These are phyloP conservation scores for Amblyjoppa fuscipennis DNA, from an alignment of 2,888 invertebrate genomes.

Conservation along the genomic window DNA sequence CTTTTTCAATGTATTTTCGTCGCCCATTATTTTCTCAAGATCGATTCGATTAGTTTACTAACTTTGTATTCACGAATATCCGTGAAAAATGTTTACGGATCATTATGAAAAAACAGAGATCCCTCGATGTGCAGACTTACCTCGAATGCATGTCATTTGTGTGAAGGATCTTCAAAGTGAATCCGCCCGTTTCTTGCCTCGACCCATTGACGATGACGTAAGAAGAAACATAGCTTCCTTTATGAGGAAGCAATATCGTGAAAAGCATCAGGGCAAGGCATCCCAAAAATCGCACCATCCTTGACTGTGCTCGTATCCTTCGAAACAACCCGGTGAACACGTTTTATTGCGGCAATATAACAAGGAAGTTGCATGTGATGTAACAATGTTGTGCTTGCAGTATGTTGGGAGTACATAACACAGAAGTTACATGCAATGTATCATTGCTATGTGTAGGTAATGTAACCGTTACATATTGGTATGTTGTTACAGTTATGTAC, in stretches of 20 bases:
- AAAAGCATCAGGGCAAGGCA: conserved; percentile 37
- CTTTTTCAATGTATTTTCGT: too few relatives aligned
- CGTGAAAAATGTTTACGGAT: too few relatives aligned
- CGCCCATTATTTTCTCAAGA: too few relatives aligned
- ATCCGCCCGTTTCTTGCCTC: conserved; percentile 79
- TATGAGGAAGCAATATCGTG: conserved; percentile 6
- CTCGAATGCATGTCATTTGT: conserved; percentile 97
- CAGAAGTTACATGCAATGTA: too few relatives aligned
- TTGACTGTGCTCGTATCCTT: background rate
- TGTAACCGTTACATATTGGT: too few relatives aligned
- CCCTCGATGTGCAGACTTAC: conserved; percentile 64
- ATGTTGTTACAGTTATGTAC: too few relatives aligned
- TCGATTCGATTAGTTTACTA: too few relatives aligned
- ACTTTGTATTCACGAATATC: too few relatives aligned
- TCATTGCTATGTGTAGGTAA: too few relatives aligned
- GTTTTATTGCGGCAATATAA: background rate
- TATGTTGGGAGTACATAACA: background rate
- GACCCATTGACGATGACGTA: conserved; percentile 70
- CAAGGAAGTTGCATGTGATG: too few relatives aligned
- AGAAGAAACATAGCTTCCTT: conserved; percentile 11
- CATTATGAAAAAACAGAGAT: too few relatives aligned
- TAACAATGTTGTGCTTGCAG: too few relatives aligned
- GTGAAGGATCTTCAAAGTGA: conserved; percentile 92
- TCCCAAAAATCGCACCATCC: conserved; percentile 35
- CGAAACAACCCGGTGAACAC: background rate